Conservation (phyloP, 2,888 invertebrate genomes). For the Ellobium chinense region DNA sequence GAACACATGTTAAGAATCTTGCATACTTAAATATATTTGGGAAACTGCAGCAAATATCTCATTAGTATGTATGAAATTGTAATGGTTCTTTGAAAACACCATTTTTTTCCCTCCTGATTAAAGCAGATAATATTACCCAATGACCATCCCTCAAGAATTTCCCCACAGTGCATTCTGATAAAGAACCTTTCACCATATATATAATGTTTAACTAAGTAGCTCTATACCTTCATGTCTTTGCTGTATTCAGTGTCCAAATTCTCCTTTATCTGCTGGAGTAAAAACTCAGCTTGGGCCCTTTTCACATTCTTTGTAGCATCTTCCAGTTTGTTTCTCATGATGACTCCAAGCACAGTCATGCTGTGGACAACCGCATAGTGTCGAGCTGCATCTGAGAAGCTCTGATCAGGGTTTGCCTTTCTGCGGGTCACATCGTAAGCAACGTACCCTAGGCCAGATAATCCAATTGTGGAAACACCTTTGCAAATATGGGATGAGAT, state of each 20-base stretch:
- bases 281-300: slow-evolving; percentile 64
- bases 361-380: slow-evolving; percentile 62
- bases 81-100: too few relatives aligned
- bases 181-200: too few relatives aligned
- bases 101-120: too few relatives aligned
- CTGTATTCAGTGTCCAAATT: slow-evolving; percentile 73
- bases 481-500: too few relatives aligned
- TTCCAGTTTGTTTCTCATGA: slow-evolving; percentile 59
- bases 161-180: too few relatives aligned
- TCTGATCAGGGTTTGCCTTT: slow-evolving; percentile 43
- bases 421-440: slow-evolving; percentile 43
- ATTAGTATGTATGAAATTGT: too few relatives aligned
- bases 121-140: too few relatives aligned
- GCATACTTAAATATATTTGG: too few relatives aligned
- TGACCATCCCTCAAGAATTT: too few relatives aligned
- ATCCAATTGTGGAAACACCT: slow-evolving; percentile 30
- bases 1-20: too few relatives aligned
- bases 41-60: too few relatives aligned
- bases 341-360: slow-evolving; percentile 59
- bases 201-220: too few relatives aligned
- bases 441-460: slow-evolving; percentile 13
- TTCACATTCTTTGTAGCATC: slow-evolving; percentile 60
- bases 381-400: slow-evolving; percentile 52
- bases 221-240: slow-evolving; percentile 43
- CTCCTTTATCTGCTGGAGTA: slow-evolving; percentile 61